Base-by-base conservation (phyloP, 1,140 invertebrate genomes). In the Anoplolepis gracilipes region DNA sequence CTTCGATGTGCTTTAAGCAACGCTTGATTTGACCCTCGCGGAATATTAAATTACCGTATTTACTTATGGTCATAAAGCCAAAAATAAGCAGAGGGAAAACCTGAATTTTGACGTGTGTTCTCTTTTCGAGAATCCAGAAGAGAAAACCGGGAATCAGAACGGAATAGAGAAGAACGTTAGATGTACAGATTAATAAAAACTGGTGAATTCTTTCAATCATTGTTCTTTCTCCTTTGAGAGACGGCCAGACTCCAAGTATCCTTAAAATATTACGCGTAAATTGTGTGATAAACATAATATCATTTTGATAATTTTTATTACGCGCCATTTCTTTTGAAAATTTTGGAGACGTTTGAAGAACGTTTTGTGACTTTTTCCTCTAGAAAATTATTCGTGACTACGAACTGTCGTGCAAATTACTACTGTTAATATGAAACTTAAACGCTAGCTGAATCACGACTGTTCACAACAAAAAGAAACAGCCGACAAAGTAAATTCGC, bases 1-100 rank as follows among this genome's bases (percentile, higher is more conserved):
- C 33, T 3, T 89, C 89, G 0, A 93, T 67, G 55, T 93, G 89
- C 7, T 90, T 65, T 8, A 93, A 73, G 39, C 92, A 92, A 11
- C 25, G 46, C 0, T 77, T 84, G 72, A 93, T 92, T 6, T 91
- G 87, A 0, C 49, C 22, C 7, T 85, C 85, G 10, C 75, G 81
- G 0, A 86, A 69, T 2, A 92, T n/a, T 0, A 93, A 57, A 22
- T 72, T 90, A 16, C 64, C 75, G 22, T 93, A 92, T 76, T 78
- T 93, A 19, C 85, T 16, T 3, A 91, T 87, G 1, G 90, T 87
- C 89, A 92, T 92, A 0, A 90, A 46, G 25, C 81, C 86, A 62
- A 92, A 93, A 61, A 89, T 85, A 70, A 92, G 76, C 0, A 90
- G 0, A 93, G 82, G 62, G 79, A 91, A 33, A 88, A 53, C 64